phyloP scores from a whole-genome alignment of 2,113 vertebrate species.

The Hippocampus mohnikei region DNA sequence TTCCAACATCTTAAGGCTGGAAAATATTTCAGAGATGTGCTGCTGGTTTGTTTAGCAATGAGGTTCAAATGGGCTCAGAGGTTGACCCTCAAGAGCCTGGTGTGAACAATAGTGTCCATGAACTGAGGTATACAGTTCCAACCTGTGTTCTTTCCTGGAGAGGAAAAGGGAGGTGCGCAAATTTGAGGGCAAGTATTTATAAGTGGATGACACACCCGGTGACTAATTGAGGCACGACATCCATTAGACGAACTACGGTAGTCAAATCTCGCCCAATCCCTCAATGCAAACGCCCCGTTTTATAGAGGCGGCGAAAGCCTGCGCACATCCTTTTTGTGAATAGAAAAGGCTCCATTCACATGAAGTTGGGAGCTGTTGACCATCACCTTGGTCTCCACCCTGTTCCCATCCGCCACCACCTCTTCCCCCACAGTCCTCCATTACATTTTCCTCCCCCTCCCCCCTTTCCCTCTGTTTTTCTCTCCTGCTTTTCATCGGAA shows the following conservation, averaged over 20 bases:
- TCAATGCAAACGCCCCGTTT: neutral
- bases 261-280: neutral
- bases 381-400: constrained; percentile 44
- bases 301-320: neutral
- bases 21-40: neutral
- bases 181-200: neutral
- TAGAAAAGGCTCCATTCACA: constrained; percentile 25
- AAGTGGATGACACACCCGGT: neutral
- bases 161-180: neutral
- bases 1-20: neutral
- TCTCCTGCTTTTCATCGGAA: constrained; percentile 67
- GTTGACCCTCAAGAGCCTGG: neutral
- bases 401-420: constrained; percentile 35
- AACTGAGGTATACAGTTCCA: neutral
- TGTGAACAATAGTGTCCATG: neutral
- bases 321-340: constrained; percentile 18
- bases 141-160: neutral
- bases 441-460: constrained; percentile 16
- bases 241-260: neutral
- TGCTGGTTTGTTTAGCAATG: neutral
- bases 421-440: constrained; percentile 20
- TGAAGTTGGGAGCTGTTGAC: constrained; percentile 25
- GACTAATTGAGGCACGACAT: neutral
- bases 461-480: constrained; percentile 36
- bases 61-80: neutral